These are phyloP conservation scores for Hanleya hanleyi DNA, from an alignment of 2,888 invertebrate species.

Conservation along the genomic window DNA sequence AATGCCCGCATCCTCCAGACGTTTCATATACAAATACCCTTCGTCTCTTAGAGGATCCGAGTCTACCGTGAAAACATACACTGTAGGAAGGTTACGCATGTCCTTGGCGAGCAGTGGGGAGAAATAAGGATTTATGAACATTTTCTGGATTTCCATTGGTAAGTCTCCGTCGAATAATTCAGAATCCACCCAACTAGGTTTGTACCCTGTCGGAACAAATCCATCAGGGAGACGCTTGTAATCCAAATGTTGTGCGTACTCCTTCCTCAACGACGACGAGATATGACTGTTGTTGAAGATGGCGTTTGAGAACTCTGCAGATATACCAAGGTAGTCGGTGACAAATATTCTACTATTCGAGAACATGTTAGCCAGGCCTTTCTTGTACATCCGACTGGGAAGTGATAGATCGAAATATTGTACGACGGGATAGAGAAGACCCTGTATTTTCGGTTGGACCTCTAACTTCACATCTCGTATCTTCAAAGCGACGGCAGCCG, in stretches of 20 bases:
- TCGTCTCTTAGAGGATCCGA: slow-evolving; percentile 6
- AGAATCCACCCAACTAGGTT: not conserved
- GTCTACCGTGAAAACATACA: not conserved
- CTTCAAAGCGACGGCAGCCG: slow-evolving; percentile 6
- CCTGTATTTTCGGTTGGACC: slow-evolving; percentile 1
- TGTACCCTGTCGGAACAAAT: not conserved
- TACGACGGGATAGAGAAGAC: not conserved
- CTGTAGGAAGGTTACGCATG: not conserved
- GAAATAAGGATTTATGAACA: not conserved
- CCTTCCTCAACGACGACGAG: not conserved
- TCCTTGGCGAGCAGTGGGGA: not conserved
- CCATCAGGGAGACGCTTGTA: not conserved
- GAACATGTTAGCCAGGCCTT: not conserved
- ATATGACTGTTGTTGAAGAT: not conserved
- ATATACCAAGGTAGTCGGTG: not conserved
- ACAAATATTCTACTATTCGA: not conserved
- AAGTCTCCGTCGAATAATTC: not conserved
- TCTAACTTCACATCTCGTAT: slow-evolving; percentile 8
- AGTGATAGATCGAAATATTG: not conserved
- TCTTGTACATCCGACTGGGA: not conserved
- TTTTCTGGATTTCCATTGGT: not conserved
- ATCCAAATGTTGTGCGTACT: slow-evolving; percentile 1
- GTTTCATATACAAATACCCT: not conserved
- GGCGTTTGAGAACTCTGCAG: not conserved
- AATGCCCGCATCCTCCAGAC: not conserved